Conservation (phyloP, 2,797 vertebrate genomes). For the Eutrigla gurnardus region DNA sequence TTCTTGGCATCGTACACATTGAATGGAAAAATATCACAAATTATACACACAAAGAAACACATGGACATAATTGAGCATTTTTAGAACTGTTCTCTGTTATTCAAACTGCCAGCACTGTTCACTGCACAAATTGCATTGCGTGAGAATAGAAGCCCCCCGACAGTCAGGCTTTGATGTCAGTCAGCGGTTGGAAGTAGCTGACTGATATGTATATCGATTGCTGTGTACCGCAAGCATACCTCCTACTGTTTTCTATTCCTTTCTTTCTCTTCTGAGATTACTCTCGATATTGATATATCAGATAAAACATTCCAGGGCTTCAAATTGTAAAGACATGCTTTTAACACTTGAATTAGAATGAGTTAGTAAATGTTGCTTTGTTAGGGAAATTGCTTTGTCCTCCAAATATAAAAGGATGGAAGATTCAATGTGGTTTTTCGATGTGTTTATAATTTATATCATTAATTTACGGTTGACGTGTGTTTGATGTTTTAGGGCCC, state of each 20-base stretch:
- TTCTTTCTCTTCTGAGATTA: slow-evolving; percentile 47
- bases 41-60: not conserved
- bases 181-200: slow-evolving; percentile 69
- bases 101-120: slow-evolving; percentile 32
- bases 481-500: slow-evolving; percentile 22
- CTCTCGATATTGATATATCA: slow-evolving; percentile 69
- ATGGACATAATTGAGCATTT: slow-evolving; percentile 11
- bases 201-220: slow-evolving; percentile 74
- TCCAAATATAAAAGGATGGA: slow-evolving; percentile 12
- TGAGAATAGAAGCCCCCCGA: slow-evolving; percentile 56
- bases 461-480: slow-evolving; percentile 25
- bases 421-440: slow-evolving; percentile 19
- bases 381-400: slow-evolving; percentile 31
- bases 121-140: slow-evolving; percentile 60
- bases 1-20: not conserved
- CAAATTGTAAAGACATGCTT: slow-evolving; percentile 50
- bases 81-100: slow-evolving; percentile 14
- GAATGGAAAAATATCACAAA: not conserved
- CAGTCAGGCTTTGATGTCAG: slow-evolving; percentile 73
- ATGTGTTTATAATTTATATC: slow-evolving; percentile 41
- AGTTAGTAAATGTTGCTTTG: slow-evolving; percentile 23
- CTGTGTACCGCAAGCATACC: slow-evolving; percentile 59
- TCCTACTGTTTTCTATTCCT: slow-evolving; percentile 67
- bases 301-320: slow-evolving; percentile 38
- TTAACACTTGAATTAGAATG: slow-evolving; percentile 42